Base-by-base conservation (phyloP, 2,797 vertebrate genomes). In the Caiman crocodilus region DNA sequence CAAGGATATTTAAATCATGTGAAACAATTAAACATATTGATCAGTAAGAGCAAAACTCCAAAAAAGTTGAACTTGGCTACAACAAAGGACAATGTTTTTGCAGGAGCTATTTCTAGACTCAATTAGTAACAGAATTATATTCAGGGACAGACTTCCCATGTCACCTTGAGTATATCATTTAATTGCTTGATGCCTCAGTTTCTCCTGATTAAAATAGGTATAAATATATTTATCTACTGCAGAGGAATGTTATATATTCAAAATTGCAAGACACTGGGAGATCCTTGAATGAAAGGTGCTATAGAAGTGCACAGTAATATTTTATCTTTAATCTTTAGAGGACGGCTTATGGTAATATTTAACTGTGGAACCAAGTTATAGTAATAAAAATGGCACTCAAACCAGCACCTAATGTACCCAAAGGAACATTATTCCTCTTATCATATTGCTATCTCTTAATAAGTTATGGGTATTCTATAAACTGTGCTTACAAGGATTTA, bases 221-320 rank as follows among this genome's bases (percentile, higher is more conserved):
- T 75, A 18, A 73, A 5, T 42, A 30, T 55, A 5, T 79, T 92
- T 94, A 76, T 87, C 80, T 91, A 3, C 59, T 79, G 26, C 25
- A 6, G 76, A 92, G 93, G 77, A 4, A 17, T 79, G 50, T 87
- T 85, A 79, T 7, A 85, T 30, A 60, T 42, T 79, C 93, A 82
- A 20, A 89, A 76, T 82, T 83, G 78, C 90, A 95, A 96, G 95
- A 23, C 79, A 90, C 94, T 96, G 91, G 5, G 91, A 67, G 81
- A 88, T 77, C 87, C 90, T 83, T 75, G 58, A 87, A 50, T 64
- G 11, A 23, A 88, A 90, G 60, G 56, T 80, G 17, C 50, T 93
- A 80, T 80, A 87, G 89, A 69, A 25, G 35, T 5, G 6, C 9
- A 90, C 14, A 80, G 60, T 76, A 35, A 7, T 63, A 35, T 78